Conservation (phyloP, 2,888 invertebrate genomes). For the Gibbula magus region DNA sequence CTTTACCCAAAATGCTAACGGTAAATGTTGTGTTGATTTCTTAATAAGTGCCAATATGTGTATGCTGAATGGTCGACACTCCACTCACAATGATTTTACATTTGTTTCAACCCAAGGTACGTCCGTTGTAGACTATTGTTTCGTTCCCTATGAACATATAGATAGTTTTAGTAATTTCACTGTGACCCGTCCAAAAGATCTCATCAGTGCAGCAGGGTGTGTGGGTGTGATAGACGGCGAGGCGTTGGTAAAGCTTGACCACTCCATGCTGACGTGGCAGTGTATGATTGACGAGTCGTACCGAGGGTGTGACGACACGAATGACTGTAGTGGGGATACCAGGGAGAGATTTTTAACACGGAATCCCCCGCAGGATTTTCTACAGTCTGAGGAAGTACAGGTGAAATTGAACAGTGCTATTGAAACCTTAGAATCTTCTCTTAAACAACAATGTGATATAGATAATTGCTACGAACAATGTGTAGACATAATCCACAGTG, state of each 20-base stretch:
- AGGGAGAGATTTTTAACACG: too few relatives aligned
- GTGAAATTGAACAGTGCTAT: too few relatives aligned
- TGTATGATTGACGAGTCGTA: too few relatives aligned
- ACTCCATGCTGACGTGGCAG: too few relatives aligned
- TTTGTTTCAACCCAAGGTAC: not conserved
- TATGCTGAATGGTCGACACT: not conserved
- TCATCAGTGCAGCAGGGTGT: not conserved
- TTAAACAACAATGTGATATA: too few relatives aligned
- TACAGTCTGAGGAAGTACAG: too few relatives aligned
- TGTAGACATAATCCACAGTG: not conserved
- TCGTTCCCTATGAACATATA: not conserved
- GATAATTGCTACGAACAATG: not conserved
- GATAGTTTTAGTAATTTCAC: not conserved
- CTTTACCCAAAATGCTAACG: not conserved
- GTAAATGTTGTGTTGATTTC: not conserved
- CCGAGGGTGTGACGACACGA: too few relatives aligned
- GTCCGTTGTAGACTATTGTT: conserved; percentile 14
- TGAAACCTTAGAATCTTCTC: too few relatives aligned
- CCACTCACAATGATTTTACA: not conserved
- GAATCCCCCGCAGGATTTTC: too few relatives aligned
- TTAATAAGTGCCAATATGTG: not conserved
- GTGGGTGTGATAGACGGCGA: too few relatives aligned
- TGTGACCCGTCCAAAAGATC: not conserved
- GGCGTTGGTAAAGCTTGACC: too few relatives aligned
- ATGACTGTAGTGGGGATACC: too few relatives aligned